phyloP scores from a whole-genome alignment of 2,113 vertebrate species.

The Hylia prasina region DNA sequence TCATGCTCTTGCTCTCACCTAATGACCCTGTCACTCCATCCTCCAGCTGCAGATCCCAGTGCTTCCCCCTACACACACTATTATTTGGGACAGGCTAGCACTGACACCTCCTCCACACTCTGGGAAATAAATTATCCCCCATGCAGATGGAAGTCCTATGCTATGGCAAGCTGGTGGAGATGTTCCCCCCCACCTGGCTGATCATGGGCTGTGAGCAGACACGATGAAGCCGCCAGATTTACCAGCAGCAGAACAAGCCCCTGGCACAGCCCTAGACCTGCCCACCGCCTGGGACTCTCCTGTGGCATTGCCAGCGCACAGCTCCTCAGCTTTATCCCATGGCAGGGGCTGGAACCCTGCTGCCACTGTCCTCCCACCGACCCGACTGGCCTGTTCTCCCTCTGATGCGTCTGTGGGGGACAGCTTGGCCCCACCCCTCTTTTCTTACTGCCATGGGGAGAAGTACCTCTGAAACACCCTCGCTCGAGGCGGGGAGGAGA shows the following conservation, averaged over 20 bases:
- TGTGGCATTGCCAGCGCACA: fast-evolving
- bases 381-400: too few relatives aligned
- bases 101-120: not conserved
- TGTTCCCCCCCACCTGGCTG: not conserved
- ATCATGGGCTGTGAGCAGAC: not conserved
- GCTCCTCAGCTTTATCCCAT: fast-evolving
- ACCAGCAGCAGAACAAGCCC: not conserved
- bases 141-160: not conserved
- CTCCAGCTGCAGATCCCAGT: not conserved
- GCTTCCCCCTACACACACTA: not conserved
- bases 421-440: not conserved
- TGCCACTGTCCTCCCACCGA: not conserved
- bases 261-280: not conserved
- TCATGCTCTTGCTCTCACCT: not conserved
- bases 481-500: not conserved
- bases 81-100: not conserved
- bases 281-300: not conserved
- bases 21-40: not conserved
- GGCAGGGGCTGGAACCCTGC: fast-evolving
- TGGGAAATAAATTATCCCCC: not conserved
- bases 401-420: not conserved
- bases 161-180: not conserved
- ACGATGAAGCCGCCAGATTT: fast-evolving
- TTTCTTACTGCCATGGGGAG: not conserved
- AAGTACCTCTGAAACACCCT: not conserved